Percentiles rank a stretch among this genome's conserved stretches.
Evolutionary conservation across 2,888 invertebrate species (phyloP).

Genomic region (Hirtodrosophila trivittata): DNA sequence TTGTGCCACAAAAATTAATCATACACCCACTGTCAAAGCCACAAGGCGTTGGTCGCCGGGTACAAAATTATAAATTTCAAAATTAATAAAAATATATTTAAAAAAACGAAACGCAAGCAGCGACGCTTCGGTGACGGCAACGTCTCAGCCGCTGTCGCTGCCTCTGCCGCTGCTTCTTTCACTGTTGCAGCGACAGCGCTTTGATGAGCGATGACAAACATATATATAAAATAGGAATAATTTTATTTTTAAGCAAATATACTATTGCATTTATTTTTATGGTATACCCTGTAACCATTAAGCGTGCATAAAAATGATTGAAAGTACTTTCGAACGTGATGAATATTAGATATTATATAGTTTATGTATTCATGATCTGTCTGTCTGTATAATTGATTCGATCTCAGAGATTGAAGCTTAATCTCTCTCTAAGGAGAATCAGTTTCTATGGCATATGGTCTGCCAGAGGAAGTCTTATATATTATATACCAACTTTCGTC

Average conservation of each 20-base stretch:
- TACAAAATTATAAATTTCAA: conserved; percentile 62
- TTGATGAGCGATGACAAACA: conserved; percentile 63
- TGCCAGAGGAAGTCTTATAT: too few relatives aligned
- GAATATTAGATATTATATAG: conserved; percentile 10
- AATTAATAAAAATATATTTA: conserved; percentile 55
- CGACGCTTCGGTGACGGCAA: conserved; percentile 23
- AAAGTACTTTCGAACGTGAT: too few relatives aligned
- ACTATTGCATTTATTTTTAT: conserved; percentile 40
- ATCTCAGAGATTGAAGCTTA: too few relatives aligned
- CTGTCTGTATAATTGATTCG: too few relatives aligned
- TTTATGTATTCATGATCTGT: too few relatives aligned
- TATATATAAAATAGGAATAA: conserved; percentile 40
- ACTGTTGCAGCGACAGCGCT: conserved; percentile 46
- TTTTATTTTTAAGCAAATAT: conserved; percentile 44
- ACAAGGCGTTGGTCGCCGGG: conserved; percentile 33
- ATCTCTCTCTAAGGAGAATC: too few relatives aligned
- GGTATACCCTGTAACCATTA: not conserved
- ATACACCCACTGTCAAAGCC: conserved; percentile 57
- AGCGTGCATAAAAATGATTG: too few relatives aligned
- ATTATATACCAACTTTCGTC: too few relatives aligned
- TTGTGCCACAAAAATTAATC: conserved; percentile 75
- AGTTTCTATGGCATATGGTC: too few relatives aligned
- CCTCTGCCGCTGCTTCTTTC: conserved; percentile 1
- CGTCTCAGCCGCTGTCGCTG: conserved; percentile 6
- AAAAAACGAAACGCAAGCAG: conserved; percentile 15